Conservation (phyloP, 2,113 vertebrate species). For the Origma solitaria region DNA sequence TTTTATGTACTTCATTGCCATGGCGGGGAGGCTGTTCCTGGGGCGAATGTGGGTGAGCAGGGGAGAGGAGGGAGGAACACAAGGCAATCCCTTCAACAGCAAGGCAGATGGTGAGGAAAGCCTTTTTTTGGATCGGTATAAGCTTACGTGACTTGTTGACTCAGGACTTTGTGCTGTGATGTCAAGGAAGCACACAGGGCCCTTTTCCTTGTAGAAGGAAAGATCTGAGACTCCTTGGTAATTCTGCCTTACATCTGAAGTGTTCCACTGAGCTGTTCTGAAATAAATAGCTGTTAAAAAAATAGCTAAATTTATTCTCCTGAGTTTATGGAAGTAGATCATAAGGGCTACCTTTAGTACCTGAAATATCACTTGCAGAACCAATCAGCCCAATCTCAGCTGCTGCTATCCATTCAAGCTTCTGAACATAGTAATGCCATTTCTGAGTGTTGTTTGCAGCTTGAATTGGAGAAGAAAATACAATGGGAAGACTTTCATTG, state of each 20-base stretch:
- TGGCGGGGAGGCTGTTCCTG: not conserved
- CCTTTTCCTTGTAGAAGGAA: not conserved
- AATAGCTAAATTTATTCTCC: not conserved
- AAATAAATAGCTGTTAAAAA: not conserved
- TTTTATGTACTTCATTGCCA: not conserved
- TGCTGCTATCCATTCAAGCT: not conserved
- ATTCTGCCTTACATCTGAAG: not conserved
- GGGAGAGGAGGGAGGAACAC: not conserved
- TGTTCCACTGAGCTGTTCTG: not conserved
- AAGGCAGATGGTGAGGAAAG: not conserved
- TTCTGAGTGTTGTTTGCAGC: not conserved
- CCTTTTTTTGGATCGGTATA: not conserved
- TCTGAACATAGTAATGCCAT: not conserved
- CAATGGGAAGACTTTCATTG: not conserved
- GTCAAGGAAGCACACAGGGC: not conserved
- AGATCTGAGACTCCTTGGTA: not conserved
- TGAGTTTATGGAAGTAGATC: not conserved
- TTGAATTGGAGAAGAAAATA: not conserved
- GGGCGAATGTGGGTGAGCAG: accelerated
- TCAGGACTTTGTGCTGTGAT: not conserved
- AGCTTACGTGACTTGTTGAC: not conserved
- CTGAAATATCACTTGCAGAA: no score
- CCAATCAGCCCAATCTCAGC: no score
- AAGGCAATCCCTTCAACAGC: not conserved
- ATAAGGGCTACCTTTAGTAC: not conserved